phyloP scores from a whole-genome alignment of 2,797 vertebrate species.

The Coendou prehensilis region DNA sequence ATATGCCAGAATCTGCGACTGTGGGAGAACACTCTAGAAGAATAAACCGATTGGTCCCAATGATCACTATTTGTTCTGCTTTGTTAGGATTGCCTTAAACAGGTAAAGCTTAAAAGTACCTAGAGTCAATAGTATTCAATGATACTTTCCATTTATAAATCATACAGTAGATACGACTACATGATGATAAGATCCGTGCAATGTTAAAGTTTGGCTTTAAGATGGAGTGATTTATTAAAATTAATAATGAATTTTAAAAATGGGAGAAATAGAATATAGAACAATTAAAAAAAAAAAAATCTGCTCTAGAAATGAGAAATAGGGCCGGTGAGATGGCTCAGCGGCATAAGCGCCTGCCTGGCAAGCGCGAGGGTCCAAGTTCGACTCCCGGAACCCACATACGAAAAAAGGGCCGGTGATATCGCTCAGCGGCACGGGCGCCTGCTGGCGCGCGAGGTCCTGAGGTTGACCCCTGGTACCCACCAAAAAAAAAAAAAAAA shows the following conservation, averaged over 20 bases:
- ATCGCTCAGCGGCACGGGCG: no score
- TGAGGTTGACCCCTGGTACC: no score
- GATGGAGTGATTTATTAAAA: neutral
- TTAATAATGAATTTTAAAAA: neutral
- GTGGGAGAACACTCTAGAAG: neutral
- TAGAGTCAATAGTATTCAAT: neutral
- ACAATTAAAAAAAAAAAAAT: neutral
- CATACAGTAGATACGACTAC: neutral
- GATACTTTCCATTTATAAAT: conserved; percentile 35
- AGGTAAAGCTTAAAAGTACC: neutral
- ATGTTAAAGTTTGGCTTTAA: neutral
- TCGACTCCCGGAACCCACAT: no score
- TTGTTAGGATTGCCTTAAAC: neutral
- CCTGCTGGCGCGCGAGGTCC: no score
- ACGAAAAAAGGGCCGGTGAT: no score
- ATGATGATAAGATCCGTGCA: neutral
- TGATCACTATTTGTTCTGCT: neutral
- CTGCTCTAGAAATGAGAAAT: neutral
- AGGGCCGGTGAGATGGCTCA: no score
- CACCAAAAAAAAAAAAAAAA: no score
- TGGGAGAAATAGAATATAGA: neutral
- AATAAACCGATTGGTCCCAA: neutral
- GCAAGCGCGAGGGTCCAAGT: no score
- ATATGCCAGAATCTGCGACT: neutral
- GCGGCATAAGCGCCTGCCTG: no score